These are phyloP conservation scores for Valencia hispanica DNA, from an alignment of 2,797 vertebrate genomes.

Conservation along the genomic window DNA sequence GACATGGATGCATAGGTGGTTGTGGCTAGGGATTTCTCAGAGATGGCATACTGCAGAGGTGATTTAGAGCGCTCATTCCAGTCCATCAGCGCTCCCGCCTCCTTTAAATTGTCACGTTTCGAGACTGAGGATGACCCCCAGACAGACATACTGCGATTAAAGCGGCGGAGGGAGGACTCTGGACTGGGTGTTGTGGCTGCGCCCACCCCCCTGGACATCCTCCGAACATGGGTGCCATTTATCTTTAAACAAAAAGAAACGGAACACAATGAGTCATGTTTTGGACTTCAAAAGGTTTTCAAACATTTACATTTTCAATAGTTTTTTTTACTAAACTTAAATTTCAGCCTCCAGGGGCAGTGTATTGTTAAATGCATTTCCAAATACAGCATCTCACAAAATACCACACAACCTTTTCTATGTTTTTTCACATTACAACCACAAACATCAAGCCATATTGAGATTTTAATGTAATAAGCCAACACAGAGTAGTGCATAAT, in stretches of 20 bases:
- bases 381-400: neutral
- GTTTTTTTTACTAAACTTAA: neutral
- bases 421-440: neutral
- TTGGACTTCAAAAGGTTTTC: neutral
- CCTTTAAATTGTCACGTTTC: conserved; percentile 1
- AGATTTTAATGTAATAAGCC: neutral
- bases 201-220: conserved; percentile 57
- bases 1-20: neutral
- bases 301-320: neutral
- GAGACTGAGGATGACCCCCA: conserved; percentile 48
- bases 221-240: conserved; percentile 18
- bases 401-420: no score
- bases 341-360: neutral
- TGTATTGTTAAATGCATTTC: neutral
- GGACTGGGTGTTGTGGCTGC: conserved; percentile 52
- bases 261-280: neutral
- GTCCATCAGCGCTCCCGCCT: conserved; percentile 5
- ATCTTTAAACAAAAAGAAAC: conserved; percentile 33
- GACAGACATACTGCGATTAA: conserved; percentile 8
- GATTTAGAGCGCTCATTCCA: neutral
- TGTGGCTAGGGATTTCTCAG: conserved; percentile 25
- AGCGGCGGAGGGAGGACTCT: neutral
- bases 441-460: neutral
- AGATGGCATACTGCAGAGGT: conserved; percentile 36
- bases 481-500: neutral